phyloP scores from a whole-genome alignment of 2,797 vertebrate species.

The Danio tinwini region DNA sequence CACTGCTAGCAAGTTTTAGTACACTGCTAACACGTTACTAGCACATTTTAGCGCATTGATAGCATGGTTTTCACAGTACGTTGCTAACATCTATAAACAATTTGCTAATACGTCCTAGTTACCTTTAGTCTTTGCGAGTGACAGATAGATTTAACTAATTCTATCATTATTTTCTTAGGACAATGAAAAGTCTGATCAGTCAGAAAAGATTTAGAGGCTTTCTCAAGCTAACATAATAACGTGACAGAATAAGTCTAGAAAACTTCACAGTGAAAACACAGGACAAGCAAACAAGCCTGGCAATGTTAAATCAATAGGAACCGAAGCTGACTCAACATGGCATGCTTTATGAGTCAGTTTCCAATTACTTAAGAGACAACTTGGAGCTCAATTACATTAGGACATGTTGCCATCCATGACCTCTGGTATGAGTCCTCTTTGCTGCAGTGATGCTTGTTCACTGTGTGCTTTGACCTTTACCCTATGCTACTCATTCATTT shows the following conservation, averaged over 20 bases:
- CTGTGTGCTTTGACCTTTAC: neutral
- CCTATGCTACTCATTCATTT: neutral
- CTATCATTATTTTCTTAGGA: no score
- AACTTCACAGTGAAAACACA: neutral
- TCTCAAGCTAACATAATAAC: neutral
- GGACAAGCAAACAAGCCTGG: conserved; percentile 25
- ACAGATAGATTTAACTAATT: no score
- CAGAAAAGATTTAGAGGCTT: no score
- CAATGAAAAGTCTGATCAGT: no score
- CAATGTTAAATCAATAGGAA: conserved; percentile 53
- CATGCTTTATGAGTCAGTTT: conserved; percentile 53
- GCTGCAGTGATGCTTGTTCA: neutral
- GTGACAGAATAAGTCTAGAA: neutral
- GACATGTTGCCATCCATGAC: neutral
- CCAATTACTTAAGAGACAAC: conserved; percentile 68
- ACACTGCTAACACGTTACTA: no score
- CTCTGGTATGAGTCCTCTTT: neutral
- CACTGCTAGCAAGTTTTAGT: no score
- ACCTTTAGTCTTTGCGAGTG: no score
- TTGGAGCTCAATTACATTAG: neutral
- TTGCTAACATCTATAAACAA: no score
- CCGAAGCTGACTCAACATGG: conserved; percentile 43
- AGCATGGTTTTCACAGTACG: no score
- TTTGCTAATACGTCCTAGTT: no score
- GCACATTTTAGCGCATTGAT: no score